Conservation (phyloP, 2,113 vertebrate species). For the Nipponia nippon region DNA sequence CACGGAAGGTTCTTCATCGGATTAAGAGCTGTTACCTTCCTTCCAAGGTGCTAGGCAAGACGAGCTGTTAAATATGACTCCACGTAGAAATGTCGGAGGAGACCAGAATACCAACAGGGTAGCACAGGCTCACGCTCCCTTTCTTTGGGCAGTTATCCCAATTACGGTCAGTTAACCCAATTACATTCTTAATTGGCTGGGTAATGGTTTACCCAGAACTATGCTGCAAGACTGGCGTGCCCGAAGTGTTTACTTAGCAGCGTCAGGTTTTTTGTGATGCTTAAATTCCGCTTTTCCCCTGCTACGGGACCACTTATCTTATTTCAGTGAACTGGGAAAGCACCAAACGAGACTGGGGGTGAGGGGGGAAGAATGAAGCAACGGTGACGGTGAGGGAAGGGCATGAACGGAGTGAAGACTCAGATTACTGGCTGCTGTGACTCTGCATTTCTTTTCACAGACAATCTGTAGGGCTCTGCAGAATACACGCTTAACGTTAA, state of each 20-base stretch:
- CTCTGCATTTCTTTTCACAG: not conserved
- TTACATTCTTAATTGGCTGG: not conserved
- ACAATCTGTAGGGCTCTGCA: not conserved
- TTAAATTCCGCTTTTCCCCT: not conserved
- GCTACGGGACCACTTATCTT: not conserved
- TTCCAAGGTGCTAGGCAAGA: not conserved
- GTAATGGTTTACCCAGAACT: not conserved
- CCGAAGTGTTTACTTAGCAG: not conserved
- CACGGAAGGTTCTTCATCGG: not conserved
- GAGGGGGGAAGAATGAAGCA: not conserved
- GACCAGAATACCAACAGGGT: not conserved
- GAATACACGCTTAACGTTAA: rapidly evolving
- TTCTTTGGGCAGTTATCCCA: not conserved
- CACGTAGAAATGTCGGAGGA: rapidly evolving
- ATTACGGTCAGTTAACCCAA: not conserved
- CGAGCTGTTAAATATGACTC: rapidly evolving
- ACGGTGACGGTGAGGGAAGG: rapidly evolving
- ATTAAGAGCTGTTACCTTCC: not conserved
- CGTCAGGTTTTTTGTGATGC: not conserved
- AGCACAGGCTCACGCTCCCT: not conserved
- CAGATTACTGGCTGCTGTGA: not conserved
- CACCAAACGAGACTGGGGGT: rapidly evolving
- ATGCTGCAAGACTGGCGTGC: not conserved
- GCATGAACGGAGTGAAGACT: not conserved
- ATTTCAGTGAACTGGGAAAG: not conserved